Conservation (phyloP, 2,113 vertebrate genomes). For the Turnix velox region DNA sequence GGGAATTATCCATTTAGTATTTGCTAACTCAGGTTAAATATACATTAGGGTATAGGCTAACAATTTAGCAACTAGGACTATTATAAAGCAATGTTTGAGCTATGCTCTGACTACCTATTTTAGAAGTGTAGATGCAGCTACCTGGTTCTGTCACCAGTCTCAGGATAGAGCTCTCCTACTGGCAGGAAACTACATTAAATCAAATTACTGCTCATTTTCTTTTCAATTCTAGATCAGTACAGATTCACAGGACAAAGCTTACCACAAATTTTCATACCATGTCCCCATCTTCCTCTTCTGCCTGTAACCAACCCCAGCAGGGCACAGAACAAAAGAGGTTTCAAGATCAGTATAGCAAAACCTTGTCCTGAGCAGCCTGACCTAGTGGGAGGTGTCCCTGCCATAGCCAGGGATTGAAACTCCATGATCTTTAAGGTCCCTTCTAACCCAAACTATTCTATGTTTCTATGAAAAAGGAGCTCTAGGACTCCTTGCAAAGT, state of each 20-base stretch:
- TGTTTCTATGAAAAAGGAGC: neutral
- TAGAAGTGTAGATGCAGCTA: neutral
- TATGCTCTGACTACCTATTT: neutral
- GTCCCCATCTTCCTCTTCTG: neutral
- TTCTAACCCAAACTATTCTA: too few relatives aligned
- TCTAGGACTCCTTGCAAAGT: neutral
- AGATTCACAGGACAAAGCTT: neutral
- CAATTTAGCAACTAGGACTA: neutral
- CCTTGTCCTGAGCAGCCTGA: too few relatives aligned
- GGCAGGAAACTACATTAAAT: neutral
- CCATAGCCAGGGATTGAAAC: too few relatives aligned
- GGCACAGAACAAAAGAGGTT: neutral
- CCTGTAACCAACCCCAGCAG: neutral
- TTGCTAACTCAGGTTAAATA: neutral
- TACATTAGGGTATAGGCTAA: neutral
- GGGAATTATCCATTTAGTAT: neutral
- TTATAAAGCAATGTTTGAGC: neutral
- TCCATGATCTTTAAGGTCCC: too few relatives aligned
- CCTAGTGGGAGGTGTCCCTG: too few relatives aligned
- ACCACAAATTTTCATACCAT: neutral
- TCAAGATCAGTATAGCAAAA: too few relatives aligned
- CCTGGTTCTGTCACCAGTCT: neutral
- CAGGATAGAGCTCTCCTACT: neutral
- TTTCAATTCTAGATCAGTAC: neutral
- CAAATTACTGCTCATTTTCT: neutral